phyloP scores from a whole-genome alignment of 2,888 invertebrate genomes.

The Hypsopygia costalis region DNA sequence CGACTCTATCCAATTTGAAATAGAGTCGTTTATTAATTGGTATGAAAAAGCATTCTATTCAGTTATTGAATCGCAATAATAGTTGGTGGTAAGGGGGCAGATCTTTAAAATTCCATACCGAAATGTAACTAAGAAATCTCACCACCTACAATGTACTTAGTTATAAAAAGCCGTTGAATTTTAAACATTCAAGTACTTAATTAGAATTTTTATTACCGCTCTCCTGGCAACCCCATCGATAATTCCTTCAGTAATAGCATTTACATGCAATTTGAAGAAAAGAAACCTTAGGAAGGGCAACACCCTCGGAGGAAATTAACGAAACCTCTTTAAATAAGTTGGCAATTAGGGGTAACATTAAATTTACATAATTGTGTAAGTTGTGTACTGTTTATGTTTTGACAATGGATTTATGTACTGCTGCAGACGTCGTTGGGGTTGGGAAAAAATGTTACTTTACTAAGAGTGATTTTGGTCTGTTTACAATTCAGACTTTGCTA shows the following conservation, averaged over 20 bases:
- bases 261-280: slow-evolving; percentile 66
- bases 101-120: not conserved
- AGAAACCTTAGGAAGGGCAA: slow-evolving; percentile 28
- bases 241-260: slow-evolving; percentile 58
- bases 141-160: slow-evolving; percentile 12
- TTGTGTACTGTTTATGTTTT: slow-evolving; percentile 71
- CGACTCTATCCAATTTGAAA: too few species aligned
- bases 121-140: not conserved
- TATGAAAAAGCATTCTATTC: too few species aligned
- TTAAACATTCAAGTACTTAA: slow-evolving; percentile 31
- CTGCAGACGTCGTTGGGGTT: slow-evolving; percentile 8
- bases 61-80: too few species aligned
- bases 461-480: too few species aligned
- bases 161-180: slow-evolving; percentile 20
- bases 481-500: too few species aligned
- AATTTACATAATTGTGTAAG: slow-evolving; percentile 76
- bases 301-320: slow-evolving; percentile 56
- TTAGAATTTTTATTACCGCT: slow-evolving; percentile 48
- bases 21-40: too few species aligned
- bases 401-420: slow-evolving; percentile 55
- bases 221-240: slow-evolving; percentile 49
- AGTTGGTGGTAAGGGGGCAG: too few species aligned
- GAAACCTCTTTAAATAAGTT: slow-evolving; percentile 78
- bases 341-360: slow-evolving; percentile 78
- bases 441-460: not conserved